Percentiles rank a stretch among this genome's conserved stretches.
Evolutionary conservation across 2,113 vertebrate genomes (phyloP).

Genomic region (Okapia johnstoni): DNA sequence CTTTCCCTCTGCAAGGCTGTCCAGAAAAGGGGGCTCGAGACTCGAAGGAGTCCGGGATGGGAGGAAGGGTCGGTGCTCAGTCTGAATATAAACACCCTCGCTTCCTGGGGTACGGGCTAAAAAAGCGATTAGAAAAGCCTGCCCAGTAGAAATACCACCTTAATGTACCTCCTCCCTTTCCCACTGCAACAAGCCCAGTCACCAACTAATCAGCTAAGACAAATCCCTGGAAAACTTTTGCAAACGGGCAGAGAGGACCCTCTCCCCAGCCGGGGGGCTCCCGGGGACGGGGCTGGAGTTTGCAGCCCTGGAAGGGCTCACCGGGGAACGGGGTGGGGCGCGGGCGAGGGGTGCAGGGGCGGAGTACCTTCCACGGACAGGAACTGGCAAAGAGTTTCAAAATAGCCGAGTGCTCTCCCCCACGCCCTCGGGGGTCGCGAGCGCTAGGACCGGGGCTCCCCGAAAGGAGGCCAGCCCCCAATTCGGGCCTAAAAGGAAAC

Average conservation of each 20-base stretch:
- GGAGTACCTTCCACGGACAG: conserved; percentile 63
- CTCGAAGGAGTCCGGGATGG: not conserved
- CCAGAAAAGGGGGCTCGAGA: not conserved
- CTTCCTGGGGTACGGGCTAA: not conserved
- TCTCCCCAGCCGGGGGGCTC: not conserved
- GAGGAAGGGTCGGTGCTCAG: not conserved
- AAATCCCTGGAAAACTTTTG: conserved; percentile 69
- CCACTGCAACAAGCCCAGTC: conserved; percentile 13
- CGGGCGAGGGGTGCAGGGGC: conserved; percentile 61
- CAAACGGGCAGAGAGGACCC: conserved; percentile 45
- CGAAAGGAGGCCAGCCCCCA: conserved; percentile 34
- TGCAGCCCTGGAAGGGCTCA: conserved; percentile 5
- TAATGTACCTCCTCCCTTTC: conserved; percentile 35
- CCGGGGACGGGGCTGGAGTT: not conserved
- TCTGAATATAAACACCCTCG: not conserved
- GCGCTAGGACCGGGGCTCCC: conserved; percentile 40
- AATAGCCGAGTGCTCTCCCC: conserved; percentile 52
- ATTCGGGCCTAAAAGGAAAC: conserved; percentile 67
- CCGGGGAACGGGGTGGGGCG: conserved; percentile 62
- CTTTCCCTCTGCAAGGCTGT: not conserved
- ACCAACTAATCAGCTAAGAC: conserved; percentile 23
- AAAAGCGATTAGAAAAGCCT: not conserved
- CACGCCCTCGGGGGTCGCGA: conserved; percentile 44
- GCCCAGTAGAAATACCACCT: conserved; percentile 19
- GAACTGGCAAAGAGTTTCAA: conserved; percentile 55